These are phyloP conservation scores for Sinocyclocheilus anophthalmus DNA, from an alignment of 2,113 vertebrate species.

Conservation along the genomic window DNA sequence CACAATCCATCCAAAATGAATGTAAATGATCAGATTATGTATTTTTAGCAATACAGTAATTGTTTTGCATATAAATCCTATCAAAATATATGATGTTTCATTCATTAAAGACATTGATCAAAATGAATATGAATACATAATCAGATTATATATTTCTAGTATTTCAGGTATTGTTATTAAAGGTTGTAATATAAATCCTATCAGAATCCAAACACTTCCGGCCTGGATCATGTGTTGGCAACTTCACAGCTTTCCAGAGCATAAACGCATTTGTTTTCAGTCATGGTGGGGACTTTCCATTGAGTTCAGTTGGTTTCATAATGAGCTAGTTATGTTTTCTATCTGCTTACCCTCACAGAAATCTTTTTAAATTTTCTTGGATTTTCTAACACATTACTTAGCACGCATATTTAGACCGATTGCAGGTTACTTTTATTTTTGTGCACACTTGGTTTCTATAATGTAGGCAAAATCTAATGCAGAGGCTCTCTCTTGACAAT, in stretches of 20 bases:
- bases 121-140: no score
- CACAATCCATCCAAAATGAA: no score
- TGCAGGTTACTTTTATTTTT: not conserved
- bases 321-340: not conserved
- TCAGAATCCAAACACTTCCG: no score
- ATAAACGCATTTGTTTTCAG: not conserved
- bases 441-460: not conserved
- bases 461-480: not conserved
- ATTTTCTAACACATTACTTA: not conserved
- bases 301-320: not conserved
- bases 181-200: no score
- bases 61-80: no score
- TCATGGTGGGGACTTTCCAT: conserved; percentile 2
- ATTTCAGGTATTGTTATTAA: no score
- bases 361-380: not conserved
- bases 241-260: conserved; percentile 1
- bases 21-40: no score
- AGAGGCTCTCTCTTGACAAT: not conserved
- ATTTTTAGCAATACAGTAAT: no score
- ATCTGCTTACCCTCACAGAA: not conserved
- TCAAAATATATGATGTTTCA: no score
- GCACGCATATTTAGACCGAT: not conserved
- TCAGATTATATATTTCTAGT: no score
- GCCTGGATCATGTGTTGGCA: no score
- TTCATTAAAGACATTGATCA: no score